Conservation (phyloP, 2,888 invertebrate genomes). For the Lacanobia oleracea region DNA sequence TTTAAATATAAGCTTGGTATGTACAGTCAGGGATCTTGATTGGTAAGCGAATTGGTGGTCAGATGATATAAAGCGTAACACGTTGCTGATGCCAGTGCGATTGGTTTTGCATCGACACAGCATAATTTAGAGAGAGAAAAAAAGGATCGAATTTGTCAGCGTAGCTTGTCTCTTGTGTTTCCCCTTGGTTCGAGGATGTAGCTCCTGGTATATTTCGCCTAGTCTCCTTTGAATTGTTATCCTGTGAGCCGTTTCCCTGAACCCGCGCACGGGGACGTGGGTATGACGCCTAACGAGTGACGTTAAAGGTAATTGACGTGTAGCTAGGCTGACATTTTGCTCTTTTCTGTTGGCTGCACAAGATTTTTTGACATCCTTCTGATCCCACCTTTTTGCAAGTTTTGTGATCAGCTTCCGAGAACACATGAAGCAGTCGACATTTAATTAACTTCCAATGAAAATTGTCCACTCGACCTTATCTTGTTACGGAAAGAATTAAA, state of each 20-base stretch:
- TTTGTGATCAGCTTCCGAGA: not conserved
- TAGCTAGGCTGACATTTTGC: conserved; percentile 26
- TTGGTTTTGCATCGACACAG: not conserved
- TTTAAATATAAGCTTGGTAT: not conserved
- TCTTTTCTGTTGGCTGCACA: not conserved
- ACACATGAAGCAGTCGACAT: not conserved
- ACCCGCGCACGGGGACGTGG: conserved; percentile 1
- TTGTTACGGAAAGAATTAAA: not conserved
- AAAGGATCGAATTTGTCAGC: not conserved
- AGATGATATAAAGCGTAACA: not conserved
- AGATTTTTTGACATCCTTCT: not conserved
- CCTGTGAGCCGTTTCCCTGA: conserved; percentile 10
- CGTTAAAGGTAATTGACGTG: conserved; percentile 34
- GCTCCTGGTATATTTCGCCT: conserved; percentile 3
- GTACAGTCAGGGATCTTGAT: not conserved
- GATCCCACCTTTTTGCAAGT: conserved; percentile 1
- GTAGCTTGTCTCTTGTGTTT: not conserved
- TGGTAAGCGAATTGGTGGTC: not conserved
- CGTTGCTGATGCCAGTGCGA: not conserved
- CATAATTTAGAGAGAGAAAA: conserved; percentile 7
- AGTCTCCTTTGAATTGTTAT: conserved; percentile 21
- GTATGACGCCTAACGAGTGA: conserved; percentile 15
- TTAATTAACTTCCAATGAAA: not conserved
- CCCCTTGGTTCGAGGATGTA: not conserved
- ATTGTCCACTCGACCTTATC: not conserved